Evolutionary conservation across 2,888 invertebrate genomes (phyloP), one percentile per base, ranked within the genome.

Genomic region (Crematogaster levior): DNA sequence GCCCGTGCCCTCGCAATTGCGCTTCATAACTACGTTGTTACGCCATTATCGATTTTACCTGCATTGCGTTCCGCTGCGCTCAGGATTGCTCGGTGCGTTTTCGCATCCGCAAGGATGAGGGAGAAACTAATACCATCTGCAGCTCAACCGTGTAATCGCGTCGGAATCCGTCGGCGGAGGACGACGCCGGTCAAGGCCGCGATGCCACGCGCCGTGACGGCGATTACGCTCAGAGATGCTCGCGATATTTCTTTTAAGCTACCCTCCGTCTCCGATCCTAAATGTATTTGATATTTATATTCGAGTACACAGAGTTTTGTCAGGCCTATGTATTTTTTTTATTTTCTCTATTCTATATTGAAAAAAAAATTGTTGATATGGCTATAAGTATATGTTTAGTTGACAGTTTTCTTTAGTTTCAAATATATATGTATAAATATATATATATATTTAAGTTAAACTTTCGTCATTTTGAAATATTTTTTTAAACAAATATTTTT

Each of bases 141-240:
- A 56, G 40, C 43, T 70, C 40, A 40, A 21, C 66, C 53, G 53
- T 40, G 68, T 68, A 77, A 77, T 77, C 77, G 72, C 12, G 77
- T 34, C 30, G 77, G 56, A 79, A 79, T 70, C 43, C 77, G 43
- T 24, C 43, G 72, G n/a, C 24, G 56, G 56, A 66, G 68, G 43
- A 66, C 72, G 72, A 70, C 24, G 43, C 24, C 72, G 77, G 77
- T 79, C 77, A 79, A 79, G 77, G 77, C 30, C 72, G 77, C 73
- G 21, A 46, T 30, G 77, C 43, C 73, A 56, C 70, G 68, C 56
- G 77, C 43, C 53, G 40, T 56, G 34, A 56, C 43, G 34, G n/a
- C 56, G 73, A 70, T 77, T 77, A 58, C 43, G 10, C 34, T 48
- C 34, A 5, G 21, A 34, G 70, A 56, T 43, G 30, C 34, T 72